Conservation (phyloP, 2,888 invertebrate species). For the Augiades crinisus region DNA sequence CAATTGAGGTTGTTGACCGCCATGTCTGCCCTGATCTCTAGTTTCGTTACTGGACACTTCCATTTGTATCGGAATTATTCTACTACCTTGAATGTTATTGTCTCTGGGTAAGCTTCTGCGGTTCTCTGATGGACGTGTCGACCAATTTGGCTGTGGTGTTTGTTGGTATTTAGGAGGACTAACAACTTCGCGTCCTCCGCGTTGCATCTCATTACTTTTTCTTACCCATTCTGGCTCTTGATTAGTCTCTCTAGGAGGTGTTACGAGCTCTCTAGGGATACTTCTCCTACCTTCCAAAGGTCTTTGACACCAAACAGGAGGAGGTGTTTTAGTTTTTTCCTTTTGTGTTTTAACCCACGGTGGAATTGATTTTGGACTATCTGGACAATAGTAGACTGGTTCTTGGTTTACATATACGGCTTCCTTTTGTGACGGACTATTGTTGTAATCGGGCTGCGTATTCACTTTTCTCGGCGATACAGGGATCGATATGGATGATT, state of each 20-base stretch:
- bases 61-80: slow-evolving; percentile 85
- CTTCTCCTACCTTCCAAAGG: slow-evolving; percentile 66
- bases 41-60: slow-evolving; percentile 74
- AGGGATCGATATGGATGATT: slow-evolving; percentile 75
- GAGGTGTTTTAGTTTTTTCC: slow-evolving; percentile 75
- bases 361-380: slow-evolving; percentile 70
- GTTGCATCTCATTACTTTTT: slow-evolving; percentile 69
- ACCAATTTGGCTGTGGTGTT: slow-evolving; percentile 68
- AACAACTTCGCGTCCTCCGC: slow-evolving; percentile 59
- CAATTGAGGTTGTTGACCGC: no score
- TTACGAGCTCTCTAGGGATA: slow-evolving; percentile 59
- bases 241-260: slow-evolving; percentile 64
- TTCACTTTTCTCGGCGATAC: slow-evolving; percentile 63
- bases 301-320: slow-evolving; percentile 69
- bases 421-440: slow-evolving; percentile 58
- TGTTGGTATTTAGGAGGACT: slow-evolving; percentile 73
- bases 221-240: slow-evolving; percentile 73
- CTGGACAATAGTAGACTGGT: slow-evolving; percentile 70
- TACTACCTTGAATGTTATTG: slow-evolving; percentile 56
- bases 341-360: slow-evolving; percentile 74
- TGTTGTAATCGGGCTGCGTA: slow-evolving; percentile 56
- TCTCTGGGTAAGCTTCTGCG: slow-evolving; percentile 70
- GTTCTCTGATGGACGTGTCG: slow-evolving; percentile 69
- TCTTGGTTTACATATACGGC: slow-evolving; percentile 71
- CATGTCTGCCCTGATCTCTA: slow-evolving; percentile 51